A percentile compares a stretch with the other conserved stretches of the same genome.
Conservation (phyloP, 2,797 vertebrate genomes). For the Cynodonichthys magdalenae region DNA sequence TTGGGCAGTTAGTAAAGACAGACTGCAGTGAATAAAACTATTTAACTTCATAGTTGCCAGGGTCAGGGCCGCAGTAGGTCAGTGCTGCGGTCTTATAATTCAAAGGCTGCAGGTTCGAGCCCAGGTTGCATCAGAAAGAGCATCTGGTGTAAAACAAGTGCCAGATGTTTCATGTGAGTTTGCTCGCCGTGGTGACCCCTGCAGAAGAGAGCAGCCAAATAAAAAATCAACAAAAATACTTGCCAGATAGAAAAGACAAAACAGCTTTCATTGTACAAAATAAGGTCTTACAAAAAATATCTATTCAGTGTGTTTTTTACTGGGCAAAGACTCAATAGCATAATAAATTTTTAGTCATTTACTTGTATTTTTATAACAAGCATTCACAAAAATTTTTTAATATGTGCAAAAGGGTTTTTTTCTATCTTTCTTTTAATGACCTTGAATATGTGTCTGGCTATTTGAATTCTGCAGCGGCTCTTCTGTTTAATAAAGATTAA, state of each 20-base stretch:
- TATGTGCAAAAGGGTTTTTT: conserved; percentile 28
- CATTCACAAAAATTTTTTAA: conserved; percentile 53
- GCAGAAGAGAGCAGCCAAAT: too few relatives aligned
- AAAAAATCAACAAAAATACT: too few relatives aligned
- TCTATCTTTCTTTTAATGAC: conserved; percentile 42
- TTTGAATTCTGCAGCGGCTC: conserved; percentile 56
- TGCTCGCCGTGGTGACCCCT: too few relatives aligned
- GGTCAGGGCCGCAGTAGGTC: too few relatives aligned
- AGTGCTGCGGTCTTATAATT: too few relatives aligned
- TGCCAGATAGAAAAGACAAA: neutral
- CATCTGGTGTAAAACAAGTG: too few relatives aligned
- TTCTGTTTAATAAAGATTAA: conserved; percentile 70
- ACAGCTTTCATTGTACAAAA: conserved; percentile 15
- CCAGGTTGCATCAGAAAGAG: too few relatives aligned
- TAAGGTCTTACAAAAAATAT: conserved; percentile 45
- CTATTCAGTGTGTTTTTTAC: conserved; percentile 22
- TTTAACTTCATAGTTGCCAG: conserved; percentile 1
- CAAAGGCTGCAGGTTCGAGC: too few relatives aligned
- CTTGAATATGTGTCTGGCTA: conserved; percentile 56
- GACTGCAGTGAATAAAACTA: conserved; percentile 22
- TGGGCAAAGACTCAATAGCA: neutral
- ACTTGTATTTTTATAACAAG: conserved; percentile 42
- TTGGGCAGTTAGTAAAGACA: conserved; percentile 22
- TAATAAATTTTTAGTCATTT: conserved; percentile 43
- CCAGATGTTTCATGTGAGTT: too few relatives aligned